Evolutionary conservation across 2,797 vertebrate species (phyloP).

Genomic region (Channa striata): DNA sequence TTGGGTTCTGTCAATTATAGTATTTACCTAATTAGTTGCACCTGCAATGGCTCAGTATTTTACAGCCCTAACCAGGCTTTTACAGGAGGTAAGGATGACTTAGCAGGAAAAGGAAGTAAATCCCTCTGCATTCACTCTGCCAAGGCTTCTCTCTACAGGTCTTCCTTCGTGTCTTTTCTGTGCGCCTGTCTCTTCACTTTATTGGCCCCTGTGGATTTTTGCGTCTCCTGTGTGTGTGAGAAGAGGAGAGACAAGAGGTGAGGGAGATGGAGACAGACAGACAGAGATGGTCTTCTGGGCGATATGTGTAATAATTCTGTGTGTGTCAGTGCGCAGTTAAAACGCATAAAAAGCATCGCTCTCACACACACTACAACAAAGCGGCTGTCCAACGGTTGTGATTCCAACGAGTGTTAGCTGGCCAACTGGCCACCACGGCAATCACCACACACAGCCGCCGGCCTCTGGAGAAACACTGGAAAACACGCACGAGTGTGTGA

Average conservation of each 20-base stretch:
- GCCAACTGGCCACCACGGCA: slow-evolving; percentile 31
- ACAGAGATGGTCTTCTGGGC: slow-evolving; percentile 35
- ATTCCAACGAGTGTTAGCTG: slow-evolving; percentile 16
- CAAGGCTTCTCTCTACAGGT: slow-evolving; percentile 27
- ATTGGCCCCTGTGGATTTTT: slow-evolving; percentile 54
- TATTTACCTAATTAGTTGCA: slow-evolving; percentile 69
- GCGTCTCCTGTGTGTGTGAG: slow-evolving; percentile 39
- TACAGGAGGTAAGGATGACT: slow-evolving; percentile 28
- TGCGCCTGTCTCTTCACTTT: slow-evolving; percentile 44
- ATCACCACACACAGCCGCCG: not conserved
- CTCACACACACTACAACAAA: not conserved
- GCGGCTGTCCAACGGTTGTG: slow-evolving; percentile 24
- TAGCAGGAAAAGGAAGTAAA: slow-evolving; percentile 20
- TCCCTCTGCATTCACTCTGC: slow-evolving; percentile 38
- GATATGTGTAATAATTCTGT: slow-evolving; percentile 48
- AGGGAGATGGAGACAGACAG: slow-evolving; percentile 36
- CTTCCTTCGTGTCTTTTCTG: slow-evolving; percentile 23
- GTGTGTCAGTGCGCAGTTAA: slow-evolving; percentile 37
- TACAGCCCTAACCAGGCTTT: slow-evolving; percentile 46
- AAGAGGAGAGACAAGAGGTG: slow-evolving; percentile 37
- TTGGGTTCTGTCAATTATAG: slow-evolving; percentile 63
- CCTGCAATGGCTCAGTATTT: slow-evolving; percentile 50
- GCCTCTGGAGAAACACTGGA: slow-evolving; percentile 4
- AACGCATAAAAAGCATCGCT: slow-evolving; percentile 25
- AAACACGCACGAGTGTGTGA: not conserved